These are phyloP conservation scores for Ochotona princeps DNA, from an alignment of 2,113 vertebrate species.

Conservation along the genomic window DNA sequence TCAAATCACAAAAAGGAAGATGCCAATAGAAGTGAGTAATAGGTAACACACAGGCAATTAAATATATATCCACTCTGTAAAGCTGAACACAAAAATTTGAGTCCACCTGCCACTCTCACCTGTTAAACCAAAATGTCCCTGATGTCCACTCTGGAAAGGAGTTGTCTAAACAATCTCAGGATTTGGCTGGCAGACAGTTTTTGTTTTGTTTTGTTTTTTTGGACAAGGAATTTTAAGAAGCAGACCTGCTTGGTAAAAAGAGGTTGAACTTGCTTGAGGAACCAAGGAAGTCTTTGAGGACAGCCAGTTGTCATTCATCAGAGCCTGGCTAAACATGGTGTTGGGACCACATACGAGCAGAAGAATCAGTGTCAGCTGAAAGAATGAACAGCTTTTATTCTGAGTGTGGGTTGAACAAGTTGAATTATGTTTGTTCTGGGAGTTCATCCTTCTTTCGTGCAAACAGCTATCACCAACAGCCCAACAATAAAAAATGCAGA, in stretches of 20 bases:
- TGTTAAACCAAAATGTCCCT: background rate
- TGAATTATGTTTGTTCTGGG: constrained; percentile 49
- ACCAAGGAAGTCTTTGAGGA: constrained; percentile 36
- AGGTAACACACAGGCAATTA: background rate
- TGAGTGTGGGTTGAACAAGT: constrained; percentile 56
- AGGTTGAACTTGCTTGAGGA: background rate
- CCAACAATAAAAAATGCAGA: constrained; percentile 47
- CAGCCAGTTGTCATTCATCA: constrained; percentile 44
- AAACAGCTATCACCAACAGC: constrained; percentile 58
- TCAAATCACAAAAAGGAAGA: constrained; percentile 18
- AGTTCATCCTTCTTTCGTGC: constrained; percentile 60
- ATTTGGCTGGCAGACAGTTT: background rate
- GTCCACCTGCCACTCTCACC: background rate
- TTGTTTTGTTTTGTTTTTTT: background rate
- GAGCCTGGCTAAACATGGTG: constrained; percentile 58
- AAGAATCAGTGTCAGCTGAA: constrained; percentile 47
- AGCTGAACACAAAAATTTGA: background rate
- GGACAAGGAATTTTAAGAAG: constrained; percentile 22
- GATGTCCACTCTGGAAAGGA: background rate
- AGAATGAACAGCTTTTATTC: constrained; percentile 65
- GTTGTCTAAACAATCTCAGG: background rate
- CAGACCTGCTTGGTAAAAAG: constrained; percentile 1
- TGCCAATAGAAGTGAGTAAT: background rate
- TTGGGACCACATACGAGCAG: constrained; percentile 61
- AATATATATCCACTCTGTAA: background rate